Evolutionary conservation across 2,888 invertebrate genomes (phyloP), one percentile per base, ranked within the genome.

Genomic region (Diarsia mendica): DNA sequence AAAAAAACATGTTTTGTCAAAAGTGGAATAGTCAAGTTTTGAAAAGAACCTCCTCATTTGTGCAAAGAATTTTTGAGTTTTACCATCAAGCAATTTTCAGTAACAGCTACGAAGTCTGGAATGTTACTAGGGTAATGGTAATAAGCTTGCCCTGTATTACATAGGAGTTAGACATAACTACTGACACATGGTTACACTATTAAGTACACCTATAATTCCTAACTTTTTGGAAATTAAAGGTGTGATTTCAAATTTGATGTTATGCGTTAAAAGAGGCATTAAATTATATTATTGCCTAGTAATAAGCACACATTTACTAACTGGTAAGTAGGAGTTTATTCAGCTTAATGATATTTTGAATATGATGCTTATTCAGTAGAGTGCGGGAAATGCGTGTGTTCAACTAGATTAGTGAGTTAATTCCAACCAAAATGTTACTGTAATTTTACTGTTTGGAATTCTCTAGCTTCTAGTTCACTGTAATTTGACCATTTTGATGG

Each of bases 351-450:
- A 68, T 23, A 51, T 46, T 76, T 51, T n/a, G 2, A 68, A 51
- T 69, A 39, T 67, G 15, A 53, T 20, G 15, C 33, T 8, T 65
- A 68, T 77, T 44, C 39, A 18, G 28, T 61, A 13, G n/a, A 39
- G 11, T 76, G 33, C 15, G 39, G 51, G 9, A 79, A 48, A 23
- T 58, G 55, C 5, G 11, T 51, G 13, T 15, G 48, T 48, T 15
- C 15, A 51, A 74, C 51, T 74, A 39, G 51, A 48, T 55, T n/a
- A 28, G 1, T 44, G n/a, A 55, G 39, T 55, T 49, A 18, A 68
- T 68, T 67, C 10, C 28, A 2, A 68, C 39, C 44, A 9, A 49
- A 53, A n/a, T 55, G 18, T 39, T 48, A 39, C 20, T 61, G 13
- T 48, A 11, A 28, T 51, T 39, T 51, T 5, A 46, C n/a, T n/a